Conservation (phyloP, 2,113 vertebrate species). For the Phylloscopus whistleri region DNA sequence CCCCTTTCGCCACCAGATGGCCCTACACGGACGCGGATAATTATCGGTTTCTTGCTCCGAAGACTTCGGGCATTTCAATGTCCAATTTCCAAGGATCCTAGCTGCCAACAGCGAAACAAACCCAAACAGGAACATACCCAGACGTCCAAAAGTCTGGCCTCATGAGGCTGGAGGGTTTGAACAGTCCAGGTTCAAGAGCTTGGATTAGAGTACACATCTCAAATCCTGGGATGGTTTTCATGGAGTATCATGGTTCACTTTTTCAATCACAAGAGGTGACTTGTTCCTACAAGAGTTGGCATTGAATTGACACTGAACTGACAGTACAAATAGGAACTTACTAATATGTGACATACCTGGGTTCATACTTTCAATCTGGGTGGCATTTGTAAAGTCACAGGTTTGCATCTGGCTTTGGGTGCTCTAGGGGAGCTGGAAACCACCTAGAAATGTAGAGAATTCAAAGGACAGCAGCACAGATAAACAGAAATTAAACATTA, state of each 20-base stretch:
- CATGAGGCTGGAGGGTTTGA: background rate
- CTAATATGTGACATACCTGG: background rate
- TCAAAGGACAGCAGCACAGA: background rate
- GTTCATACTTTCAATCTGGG: background rate
- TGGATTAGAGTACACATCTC: background rate
- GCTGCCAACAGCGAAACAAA: background rate
- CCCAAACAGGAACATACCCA: background rate
- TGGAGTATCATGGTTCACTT: background rate
- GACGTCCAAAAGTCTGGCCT: background rate
- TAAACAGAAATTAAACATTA: background rate
- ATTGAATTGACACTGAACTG: background rate
- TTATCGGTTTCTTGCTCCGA: rapidly evolving
- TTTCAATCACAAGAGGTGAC: background rate
- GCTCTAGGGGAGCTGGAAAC: background rate
- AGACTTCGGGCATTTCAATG: rapidly evolving
- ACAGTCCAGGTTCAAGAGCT: background rate
- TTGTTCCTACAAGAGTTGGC: background rate
- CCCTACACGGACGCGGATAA: background rate
- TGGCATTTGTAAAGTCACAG: background rate
- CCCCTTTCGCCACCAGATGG: conserved; percentile 15
- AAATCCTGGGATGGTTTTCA: background rate
- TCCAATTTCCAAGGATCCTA: background rate
- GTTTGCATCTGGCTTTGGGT: background rate
- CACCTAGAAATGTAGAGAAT: background rate
- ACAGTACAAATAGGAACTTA: background rate